phyloP scores from a whole-genome alignment of 2,797 vertebrate genomes.

The Dromococcyx pavoninus region DNA sequence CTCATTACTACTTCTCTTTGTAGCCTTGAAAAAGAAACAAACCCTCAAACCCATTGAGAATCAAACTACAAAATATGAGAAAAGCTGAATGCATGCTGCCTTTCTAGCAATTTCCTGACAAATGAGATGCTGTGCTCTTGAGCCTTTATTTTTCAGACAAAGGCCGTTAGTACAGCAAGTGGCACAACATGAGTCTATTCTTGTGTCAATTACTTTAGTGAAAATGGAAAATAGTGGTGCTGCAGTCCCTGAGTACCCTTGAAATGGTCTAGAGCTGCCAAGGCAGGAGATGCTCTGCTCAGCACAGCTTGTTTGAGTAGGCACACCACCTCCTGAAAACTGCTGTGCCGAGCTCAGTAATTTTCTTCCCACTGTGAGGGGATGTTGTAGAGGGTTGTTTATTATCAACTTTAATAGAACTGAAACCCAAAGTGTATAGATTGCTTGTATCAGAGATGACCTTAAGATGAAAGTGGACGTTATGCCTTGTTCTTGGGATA shows the following conservation, averaged over 20 bases:
- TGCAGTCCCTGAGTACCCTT: background rate
- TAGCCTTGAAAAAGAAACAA: background rate
- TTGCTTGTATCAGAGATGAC: background rate
- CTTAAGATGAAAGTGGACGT: background rate
- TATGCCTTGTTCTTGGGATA: background rate
- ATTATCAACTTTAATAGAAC: background rate
- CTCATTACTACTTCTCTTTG: background rate
- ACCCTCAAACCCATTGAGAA: background rate
- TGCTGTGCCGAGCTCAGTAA: background rate
- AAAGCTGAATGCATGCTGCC: background rate
- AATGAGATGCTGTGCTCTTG: constrained; percentile 8
- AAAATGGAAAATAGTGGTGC: constrained; percentile 33
- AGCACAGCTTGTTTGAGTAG: background rate
- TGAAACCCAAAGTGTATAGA: background rate
- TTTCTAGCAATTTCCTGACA: constrained; percentile 19
- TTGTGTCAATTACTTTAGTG: constrained; percentile 22
- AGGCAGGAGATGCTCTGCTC: background rate
- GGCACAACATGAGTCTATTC: background rate
- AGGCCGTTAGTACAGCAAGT: constrained; percentile 13
- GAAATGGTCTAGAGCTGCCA: constrained; percentile 16
- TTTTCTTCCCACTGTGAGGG: background rate
- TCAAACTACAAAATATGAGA: background rate
- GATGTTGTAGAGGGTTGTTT: constrained; percentile 35
- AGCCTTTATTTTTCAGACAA: constrained; percentile 10
- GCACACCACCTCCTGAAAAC: background rate